Evolutionary conservation across 2,113 vertebrate species (phyloP).

Genomic region (Takifugu flavidus): DNA sequence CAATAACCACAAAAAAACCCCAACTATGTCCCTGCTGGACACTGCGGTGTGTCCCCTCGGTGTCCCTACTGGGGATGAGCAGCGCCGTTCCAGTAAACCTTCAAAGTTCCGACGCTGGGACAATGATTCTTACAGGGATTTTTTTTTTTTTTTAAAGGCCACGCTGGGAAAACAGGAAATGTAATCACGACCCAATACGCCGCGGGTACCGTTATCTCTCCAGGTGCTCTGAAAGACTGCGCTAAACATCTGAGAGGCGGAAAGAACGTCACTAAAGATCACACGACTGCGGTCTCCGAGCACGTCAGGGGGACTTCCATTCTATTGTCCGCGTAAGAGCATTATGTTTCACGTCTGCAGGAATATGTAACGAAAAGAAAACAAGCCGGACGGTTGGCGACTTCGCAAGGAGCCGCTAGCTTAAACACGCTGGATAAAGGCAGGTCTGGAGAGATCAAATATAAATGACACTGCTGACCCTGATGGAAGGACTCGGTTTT

Average conservation of each 20-base stretch:
- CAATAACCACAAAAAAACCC: slow-evolving; percentile 45
- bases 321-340: slow-evolving; percentile 51
- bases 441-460: too few species aligned
- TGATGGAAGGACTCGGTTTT: too few species aligned
- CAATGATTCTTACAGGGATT: slow-evolving; percentile 38
- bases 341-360: slow-evolving; percentile 50
- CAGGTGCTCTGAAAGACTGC: slow-evolving; percentile 57
- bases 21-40: slow-evolving; percentile 27
- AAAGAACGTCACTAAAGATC: slow-evolving; percentile 31
- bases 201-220: slow-evolving; percentile 57
- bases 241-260: slow-evolving; percentile 43
- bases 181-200: slow-evolving; percentile 33
- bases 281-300: slow-evolving; percentile 34
- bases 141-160: slow-evolving; percentile 10
- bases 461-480: too few species aligned
- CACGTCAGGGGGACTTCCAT: slow-evolving; percentile 67
- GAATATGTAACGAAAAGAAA: slow-evolving; percentile 31
- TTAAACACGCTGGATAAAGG: too few species aligned
- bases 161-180: slow-evolving; percentile 51
- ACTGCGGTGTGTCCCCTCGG: slow-evolving; percentile 35
- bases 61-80: slow-evolving; percentile 40
- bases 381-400: slow-evolving; percentile 20
- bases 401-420: too few species aligned
- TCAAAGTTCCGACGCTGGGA: slow-evolving; percentile 32
- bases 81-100: slow-evolving; percentile 45